Base-by-base conservation (phyloP, 2,888 invertebrate species). In the Mellilla xanthometata region DNA sequence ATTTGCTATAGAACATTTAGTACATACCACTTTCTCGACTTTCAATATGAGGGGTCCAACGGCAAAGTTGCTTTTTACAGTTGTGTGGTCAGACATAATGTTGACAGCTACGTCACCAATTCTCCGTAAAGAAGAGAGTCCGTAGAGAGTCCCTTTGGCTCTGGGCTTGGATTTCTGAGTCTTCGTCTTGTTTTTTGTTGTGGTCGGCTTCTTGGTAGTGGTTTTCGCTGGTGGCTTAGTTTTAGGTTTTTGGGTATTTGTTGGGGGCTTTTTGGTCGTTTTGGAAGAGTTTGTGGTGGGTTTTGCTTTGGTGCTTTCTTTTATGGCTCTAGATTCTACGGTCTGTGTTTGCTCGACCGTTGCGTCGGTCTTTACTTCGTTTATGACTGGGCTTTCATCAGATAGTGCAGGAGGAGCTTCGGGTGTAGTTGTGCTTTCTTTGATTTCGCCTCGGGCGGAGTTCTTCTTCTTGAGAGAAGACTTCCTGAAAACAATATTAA, bases 101-200 rank as follows among this genome's bases (percentile, higher is more conserved):
- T 93, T 94, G 32, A 96, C 95, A 39, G 92, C 92, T 4, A 96
- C 96, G 68, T 96, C 95, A 27, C 95, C 96, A 34, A 93, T 93
- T 64, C 96, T 91, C 68, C 93, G 93, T 63, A 96, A 79, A 8
- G 95, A 93, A 8, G 96, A 94, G 52, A 96, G 75, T 1, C 96
- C 96, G 52, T 94, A 96, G 29, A 96, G 81, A 0, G 95, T 96
- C 12, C 96, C 96, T 68, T 93, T 93, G 2, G 95, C 95, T 67
- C 93, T 91, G 2, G 92, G 92, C 54, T 91, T 91, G 49, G 81
- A 91, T 60, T 91, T 92, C 41, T 73, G 72, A 8, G 84, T 81
- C 56, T 86, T 84, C 23, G 78, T 74, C 52, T 82, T 86, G 44
- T 83, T 89, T 40, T 72, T 90, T 33, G 49, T 76, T 12, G 60